Conservation (phyloP, 2,888 invertebrate species). For the Tipula helvola region DNA sequence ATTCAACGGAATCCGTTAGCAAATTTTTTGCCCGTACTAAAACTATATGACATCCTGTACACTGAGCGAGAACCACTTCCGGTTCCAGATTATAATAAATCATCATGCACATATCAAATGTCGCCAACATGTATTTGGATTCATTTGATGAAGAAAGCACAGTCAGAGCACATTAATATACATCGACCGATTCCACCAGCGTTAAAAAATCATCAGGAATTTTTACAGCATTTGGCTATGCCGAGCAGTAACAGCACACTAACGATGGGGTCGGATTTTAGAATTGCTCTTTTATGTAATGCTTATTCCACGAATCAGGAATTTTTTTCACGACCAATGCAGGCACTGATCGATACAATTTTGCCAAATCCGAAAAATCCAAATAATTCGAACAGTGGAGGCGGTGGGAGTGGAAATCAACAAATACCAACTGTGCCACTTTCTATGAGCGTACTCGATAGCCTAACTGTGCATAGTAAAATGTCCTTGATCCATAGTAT, state of each 20-base stretch:
- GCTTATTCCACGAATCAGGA: slow-evolving; percentile 90
- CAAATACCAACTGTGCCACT: slow-evolving; percentile 72
- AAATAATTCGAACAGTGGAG: slow-evolving; percentile 33
- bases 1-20: slow-evolving; percentile 87
- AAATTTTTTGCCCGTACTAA: slow-evolving; percentile 80
- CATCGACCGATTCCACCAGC: slow-evolving; percentile 66
- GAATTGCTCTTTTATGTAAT: slow-evolving; percentile 86
- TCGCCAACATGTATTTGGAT: slow-evolving; percentile 96
- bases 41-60: slow-evolving; percentile 83
- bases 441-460: slow-evolving; percentile 86
- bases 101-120: slow-evolving; percentile 76
- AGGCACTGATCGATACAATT: slow-evolving; percentile 76
- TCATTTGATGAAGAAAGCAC: slow-evolving; percentile 87
- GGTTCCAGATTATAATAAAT: slow-evolving; percentile 77
- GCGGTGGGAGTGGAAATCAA: slow-evolving; percentile 30
- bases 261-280: slow-evolving; percentile 73
- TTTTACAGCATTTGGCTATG: slow-evolving; percentile 70
- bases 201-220: slow-evolving; percentile 73
- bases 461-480: slow-evolving; percentile 89
- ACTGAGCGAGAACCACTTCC: slow-evolving; percentile 83
- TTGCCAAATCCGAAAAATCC: slow-evolving; percentile 52
- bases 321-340: slow-evolving; percentile 84
- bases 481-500: slow-evolving; percentile 78
- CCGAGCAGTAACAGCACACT: slow-evolving; percentile 57
- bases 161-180: slow-evolving; percentile 69